Base-by-base conservation (phyloP, 1,140 invertebrate species). In the Temnothorax nylanderi region DNA sequence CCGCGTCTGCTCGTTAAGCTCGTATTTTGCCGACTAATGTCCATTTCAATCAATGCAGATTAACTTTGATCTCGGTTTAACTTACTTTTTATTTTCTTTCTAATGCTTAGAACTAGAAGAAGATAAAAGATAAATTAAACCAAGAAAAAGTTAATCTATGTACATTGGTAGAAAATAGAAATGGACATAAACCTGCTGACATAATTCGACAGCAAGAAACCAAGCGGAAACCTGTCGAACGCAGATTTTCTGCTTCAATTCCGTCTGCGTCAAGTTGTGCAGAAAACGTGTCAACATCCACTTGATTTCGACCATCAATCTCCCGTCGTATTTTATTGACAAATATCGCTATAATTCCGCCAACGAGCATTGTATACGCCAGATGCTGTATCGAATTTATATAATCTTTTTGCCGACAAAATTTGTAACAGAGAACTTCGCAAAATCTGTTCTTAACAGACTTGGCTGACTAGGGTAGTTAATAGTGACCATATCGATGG, bases 401-500 rank as follows among this genome's bases (percentile, higher is more conserved):
- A 37, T 26, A 26, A 26, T 26, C 26, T 26, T 26, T 26, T 26
- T 26, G n/a, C 10, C n/a, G 18, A 67, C n/a, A 21, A 67, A 67
- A 47, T 44, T 67, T 67, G 18, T 16, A 65, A 10, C 6, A 18
- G 56, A 11, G 8, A 7, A 58, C 56, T 64, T 64, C 13, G 60
- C n/a, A 41, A 7, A 65, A 41, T 65, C 6, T 3, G 8, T 65
- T 21, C 8, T 41, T 6, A 6, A n/a, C 16, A 37, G 26, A 65
- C 11, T 34, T 64, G 6, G 13, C 18, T 65, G 18, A n/a, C 34
- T 65, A 1, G 8, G 44, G 32, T 60, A 71, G 65, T 62, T 74
- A 65, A 18, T 80, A 84, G 54, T 56, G 47, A 37, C 7, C 58
- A 37, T 90, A 72, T 62, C 85, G 71, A 85, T 62, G 88, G 47